Evolutionary conservation across 2,797 vertebrate species (phyloP), one percentile per base, ranked within the genome.

Genomic region (Crocidura indochinensis): DNA sequence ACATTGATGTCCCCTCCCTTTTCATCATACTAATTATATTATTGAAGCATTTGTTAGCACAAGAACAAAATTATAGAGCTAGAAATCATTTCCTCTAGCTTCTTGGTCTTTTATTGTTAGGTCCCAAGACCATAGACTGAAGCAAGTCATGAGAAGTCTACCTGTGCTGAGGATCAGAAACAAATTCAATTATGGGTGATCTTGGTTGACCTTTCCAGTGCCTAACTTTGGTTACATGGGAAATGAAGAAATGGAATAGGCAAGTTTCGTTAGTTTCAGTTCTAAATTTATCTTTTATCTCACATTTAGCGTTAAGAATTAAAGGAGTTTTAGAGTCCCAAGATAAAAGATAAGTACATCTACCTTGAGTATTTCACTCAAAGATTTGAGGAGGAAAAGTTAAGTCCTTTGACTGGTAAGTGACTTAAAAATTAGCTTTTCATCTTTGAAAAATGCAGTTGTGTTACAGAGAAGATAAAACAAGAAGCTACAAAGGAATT

Each of bases 341-440:
- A 49, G 67, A 87, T 72, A 94, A 94, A 94, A 88, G 46, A 88
- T 9, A 38, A 74, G 47, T 49, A 87, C n/a, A 72, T 27, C 24
- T 81, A 82, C 67, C 79, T 60, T 87, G 75, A 93, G 78, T 87
- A 78, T 76, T 93, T 87, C 84, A 65, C 76, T 79, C 90, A 76
- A 82, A 81, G 68, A 88, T 69, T 82, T 85, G 72, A 91, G 68
- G 11, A 67, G 27, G 68, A 72, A 84, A 77, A 47, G 44, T 79
- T 84, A 92, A 92, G 56, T 71, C 73, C 38, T 20, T 95, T 87
- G 73, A 47, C 80, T 80, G 29, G 51, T 62, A 92, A 92, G n/a
- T 84, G 76, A 86, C 75, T 94, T 91, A 26, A 71, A 91, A 93
- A 92, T 91, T 75, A 89, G 82, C 75, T 81, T 87, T 93, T 93